These are phyloP conservation scores for Hylaea fasciaria DNA, from an alignment of 2,888 invertebrate genomes.

Conservation along the genomic window DNA sequence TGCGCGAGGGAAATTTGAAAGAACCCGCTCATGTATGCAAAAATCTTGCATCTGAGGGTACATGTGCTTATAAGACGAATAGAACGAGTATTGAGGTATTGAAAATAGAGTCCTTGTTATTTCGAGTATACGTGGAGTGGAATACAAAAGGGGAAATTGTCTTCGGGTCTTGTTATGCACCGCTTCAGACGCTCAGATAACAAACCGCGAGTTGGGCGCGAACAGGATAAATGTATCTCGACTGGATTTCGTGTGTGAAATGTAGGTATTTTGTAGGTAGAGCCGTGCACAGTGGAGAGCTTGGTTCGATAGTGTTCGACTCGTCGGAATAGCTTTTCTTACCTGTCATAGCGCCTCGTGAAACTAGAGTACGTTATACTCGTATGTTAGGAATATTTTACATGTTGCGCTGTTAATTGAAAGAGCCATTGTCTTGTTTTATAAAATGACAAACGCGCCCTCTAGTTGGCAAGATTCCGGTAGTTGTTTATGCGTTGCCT, in stretches of 20 bases:
- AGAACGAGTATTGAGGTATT: slow-evolving; percentile 65
- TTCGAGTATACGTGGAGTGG: slow-evolving; percentile 79
- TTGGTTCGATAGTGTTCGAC: neutral
- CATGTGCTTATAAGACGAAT: slow-evolving; percentile 53
- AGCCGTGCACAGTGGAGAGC: neutral
- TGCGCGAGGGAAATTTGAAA: slow-evolving; percentile 55
- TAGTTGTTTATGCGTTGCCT: no score
- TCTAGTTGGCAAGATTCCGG: no score
- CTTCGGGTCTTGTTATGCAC: slow-evolving; percentile 77
- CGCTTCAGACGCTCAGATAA: slow-evolving; percentile 79
- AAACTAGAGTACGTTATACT: neutral
- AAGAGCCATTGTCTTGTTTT: no score
- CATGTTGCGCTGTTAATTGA: no score
- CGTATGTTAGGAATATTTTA: neutral
- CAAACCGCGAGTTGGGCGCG: slow-evolving; percentile 64
- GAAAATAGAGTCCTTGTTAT: slow-evolving; percentile 84
- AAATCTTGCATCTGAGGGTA: slow-evolving; percentile 71
- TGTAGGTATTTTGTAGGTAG: slow-evolving; percentile 25
- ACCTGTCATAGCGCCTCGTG: neutral
- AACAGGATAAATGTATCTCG: slow-evolving; percentile 23
- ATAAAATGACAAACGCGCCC: no score
- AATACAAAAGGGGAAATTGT: slow-evolving; percentile 78
- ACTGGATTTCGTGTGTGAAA: slow-evolving; percentile 35
- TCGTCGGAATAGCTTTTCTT: neutral
- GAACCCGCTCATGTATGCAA: slow-evolving; percentile 66